Base-by-base conservation (phyloP, 2,888 invertebrate genomes). In the Trypoxylon attenuatum region DNA sequence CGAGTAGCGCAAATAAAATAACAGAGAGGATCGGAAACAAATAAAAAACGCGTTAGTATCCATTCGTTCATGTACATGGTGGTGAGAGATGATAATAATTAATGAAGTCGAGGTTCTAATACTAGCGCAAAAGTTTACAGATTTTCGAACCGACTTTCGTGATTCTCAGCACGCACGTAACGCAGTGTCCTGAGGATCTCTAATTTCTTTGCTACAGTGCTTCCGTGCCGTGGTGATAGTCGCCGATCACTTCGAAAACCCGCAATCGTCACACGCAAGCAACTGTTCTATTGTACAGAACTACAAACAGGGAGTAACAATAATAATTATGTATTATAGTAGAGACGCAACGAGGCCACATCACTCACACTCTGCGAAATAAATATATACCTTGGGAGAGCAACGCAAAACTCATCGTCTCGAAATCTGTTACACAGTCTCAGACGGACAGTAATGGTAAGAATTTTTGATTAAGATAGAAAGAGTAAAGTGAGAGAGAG, bases 1-100 rank as follows among this genome's bases (percentile, higher is more conserved):
- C 87, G 81, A 87, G 85, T 84, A 87, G 86, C 87, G 87, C 83
- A 87, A 87, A 87, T 85, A 87, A 87, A 87, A 87, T 86, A 87
- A 85, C 84, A 83, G 83, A 84, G 84, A 84, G 79, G 79, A 85
- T 86, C 87, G 86, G 87, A 82, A 87, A 87, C 87, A 87, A 87
- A 87, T 80, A 87, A 86, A 85, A 83, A 76, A 81, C 86, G 85
- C 87, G 85, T 87, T 87, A 87, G 86, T 87, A 84, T 80, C 42
- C 76, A 76, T 76, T 76, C 77, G 77, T 76, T 66, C 70, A 76
- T 73, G 66, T 73, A 72, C 60, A 80, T 80, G 78, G 69, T 67
- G 72, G 64, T 80, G 78, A 77, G 59, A 65, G 70, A 79, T 81
- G 75, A 76, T 57, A 33, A 74, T 41, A 73, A 67, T 75, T 13